Evolutionary conservation across 2,113 vertebrate species (phyloP).

Genomic region (Paraplagusia blochii): DNA sequence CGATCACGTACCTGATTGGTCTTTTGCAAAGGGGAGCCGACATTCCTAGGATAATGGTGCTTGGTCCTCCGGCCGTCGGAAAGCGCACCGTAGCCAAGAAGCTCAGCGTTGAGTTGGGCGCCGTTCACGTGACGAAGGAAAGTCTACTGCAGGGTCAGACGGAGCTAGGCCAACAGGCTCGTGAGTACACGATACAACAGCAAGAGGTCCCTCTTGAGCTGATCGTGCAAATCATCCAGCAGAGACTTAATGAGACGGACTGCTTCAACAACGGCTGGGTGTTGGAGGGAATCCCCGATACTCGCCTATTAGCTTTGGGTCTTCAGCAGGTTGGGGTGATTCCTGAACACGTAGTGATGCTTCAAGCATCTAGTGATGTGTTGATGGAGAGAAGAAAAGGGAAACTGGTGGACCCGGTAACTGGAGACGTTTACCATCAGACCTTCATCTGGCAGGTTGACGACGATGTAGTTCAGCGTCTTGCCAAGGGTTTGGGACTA

Average conservation of each 20-base stretch:
- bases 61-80: slow-evolving; percentile 88
- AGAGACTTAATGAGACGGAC: slow-evolving; percentile 79
- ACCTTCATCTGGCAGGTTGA: slow-evolving; percentile 80
- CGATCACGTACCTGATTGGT: slow-evolving; percentile 81
- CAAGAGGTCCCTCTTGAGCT: slow-evolving; percentile 69
- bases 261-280: slow-evolving; percentile 88
- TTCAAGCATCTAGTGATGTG: slow-evolving; percentile 82
- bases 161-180: slow-evolving; percentile 32
- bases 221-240: slow-evolving; percentile 76
- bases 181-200: slow-evolving; percentile 16
- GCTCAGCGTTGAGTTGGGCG: slow-evolving; percentile 61
- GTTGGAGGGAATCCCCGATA: slow-evolving; percentile 84
- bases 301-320: slow-evolving; percentile 78
- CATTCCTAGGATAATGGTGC: slow-evolving; percentile 79
- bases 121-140: slow-evolving; percentile 57
- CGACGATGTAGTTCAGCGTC: slow-evolving; percentile 55
- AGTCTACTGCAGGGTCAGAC: slow-evolving; percentile 51
- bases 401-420: slow-evolving; percentile 80
- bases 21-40: slow-evolving; percentile 72
- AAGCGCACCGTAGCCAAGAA: slow-evolving; percentile 79
- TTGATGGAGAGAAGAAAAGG: slow-evolving; percentile 83
- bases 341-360: slow-evolving; percentile 85
- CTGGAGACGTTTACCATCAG: slow-evolving; percentile 86
- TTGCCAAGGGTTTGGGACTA: slow-evolving; percentile 56
- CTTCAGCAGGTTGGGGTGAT: slow-evolving; percentile 82